phyloP scores from a whole-genome alignment of 2,113 vertebrate genomes.

The Saguinus imperator region DNA sequence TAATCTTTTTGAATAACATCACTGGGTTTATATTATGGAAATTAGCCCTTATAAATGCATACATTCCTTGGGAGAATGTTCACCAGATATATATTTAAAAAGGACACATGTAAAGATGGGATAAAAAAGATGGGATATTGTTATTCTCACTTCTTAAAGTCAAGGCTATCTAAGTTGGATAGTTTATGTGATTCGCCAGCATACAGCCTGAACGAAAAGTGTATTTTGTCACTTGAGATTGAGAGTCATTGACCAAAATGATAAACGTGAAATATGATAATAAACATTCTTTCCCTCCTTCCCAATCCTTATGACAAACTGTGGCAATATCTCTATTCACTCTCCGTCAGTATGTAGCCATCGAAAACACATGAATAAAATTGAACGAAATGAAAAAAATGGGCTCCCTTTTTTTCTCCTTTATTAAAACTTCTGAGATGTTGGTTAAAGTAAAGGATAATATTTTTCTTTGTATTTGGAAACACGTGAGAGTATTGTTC shows the following conservation, averaged over 20 bases:
- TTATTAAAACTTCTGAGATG: not conserved
- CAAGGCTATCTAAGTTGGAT: not conserved
- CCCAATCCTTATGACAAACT: not conserved
- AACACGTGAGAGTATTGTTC: not conserved
- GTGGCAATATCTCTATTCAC: not conserved
- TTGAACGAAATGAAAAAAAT: not conserved
- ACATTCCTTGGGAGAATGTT: not conserved
- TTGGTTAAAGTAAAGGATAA: not conserved
- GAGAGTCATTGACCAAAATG: not conserved
- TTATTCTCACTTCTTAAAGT: not conserved
- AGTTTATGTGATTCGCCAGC: not conserved
- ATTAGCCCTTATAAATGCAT: not conserved
- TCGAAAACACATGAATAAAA: not conserved
- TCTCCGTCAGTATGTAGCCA: not conserved
- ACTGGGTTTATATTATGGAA: not conserved
- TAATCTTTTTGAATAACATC: not conserved
- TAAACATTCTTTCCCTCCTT: not conserved
- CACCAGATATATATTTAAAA: not conserved
- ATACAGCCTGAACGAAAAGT: fast-evolving
- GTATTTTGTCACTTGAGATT: not conserved
- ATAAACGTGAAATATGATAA: not conserved
- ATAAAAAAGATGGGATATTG: not conserved
- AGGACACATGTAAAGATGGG: not conserved
- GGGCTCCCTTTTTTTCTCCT: not conserved
- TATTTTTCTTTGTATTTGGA: not conserved